Evolutionary conservation across 2,888 invertebrate species (phyloP), one percentile per base, ranked within the genome.

Genomic region (Lysandra coridon): DNA sequence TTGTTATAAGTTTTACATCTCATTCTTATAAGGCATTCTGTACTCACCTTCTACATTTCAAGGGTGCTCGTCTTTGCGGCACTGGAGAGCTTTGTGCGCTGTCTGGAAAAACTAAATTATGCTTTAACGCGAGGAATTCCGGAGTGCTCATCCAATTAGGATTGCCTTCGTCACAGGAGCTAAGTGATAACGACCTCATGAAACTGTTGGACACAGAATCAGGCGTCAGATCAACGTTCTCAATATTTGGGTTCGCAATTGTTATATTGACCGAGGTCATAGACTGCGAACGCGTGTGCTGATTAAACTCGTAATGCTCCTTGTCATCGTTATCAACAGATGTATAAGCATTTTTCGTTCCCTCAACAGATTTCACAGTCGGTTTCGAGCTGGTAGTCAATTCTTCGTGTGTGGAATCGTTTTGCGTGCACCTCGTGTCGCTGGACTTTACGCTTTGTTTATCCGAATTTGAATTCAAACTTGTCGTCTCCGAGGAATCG

Each of bases 101-200:
- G 81, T 98, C 97, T 1, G 97, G 97, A 88, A 97, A 97, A 69
- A 96, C 96, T 82, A 97, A 91, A 88, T 97, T 97, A 86, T 97
- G 97, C 86, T 97, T 97, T 81, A 97, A 94, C 1, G 97, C 97
- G 80, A 98, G 88, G 79, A 97, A 95, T 86, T 98, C 97, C 0
- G 97, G 97, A 0, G 97, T 97, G 80, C 96, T 95, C 96, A 97
- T 97, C 97, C 97, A 97, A 83, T 97, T 96, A 10, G 97, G 97
- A 83, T 96, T 96, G 81, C 96, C 96, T 82, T 97, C 97, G 83
- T 97, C 97, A 77, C 95, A 96, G 7, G 96, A 96, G 84, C 96
- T 96, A 85, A 96, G 91, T 14, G 96, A 96, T 83, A 96, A 89
- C n/a, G 96, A 96, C 82, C 96, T 92, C 79, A 95, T 95, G 82